These are phyloP conservation scores for Anthopleura sola DNA, from an alignment of 64 coral and sea anemone species.

Conservation along the genomic window DNA sequence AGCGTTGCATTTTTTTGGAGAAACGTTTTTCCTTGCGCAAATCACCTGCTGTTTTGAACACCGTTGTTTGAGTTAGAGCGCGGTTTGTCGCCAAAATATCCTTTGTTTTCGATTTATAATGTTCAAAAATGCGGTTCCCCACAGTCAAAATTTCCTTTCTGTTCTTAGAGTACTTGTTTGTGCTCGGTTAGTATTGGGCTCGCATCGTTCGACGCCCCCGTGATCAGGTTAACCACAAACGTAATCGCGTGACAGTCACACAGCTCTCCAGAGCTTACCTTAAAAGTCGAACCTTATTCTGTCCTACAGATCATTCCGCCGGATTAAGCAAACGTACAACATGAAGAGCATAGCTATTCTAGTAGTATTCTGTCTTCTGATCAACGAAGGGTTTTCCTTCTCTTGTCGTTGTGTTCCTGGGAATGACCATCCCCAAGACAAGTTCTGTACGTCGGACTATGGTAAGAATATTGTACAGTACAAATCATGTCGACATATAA, in stretches of 20 bases:
- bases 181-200: not conserved
- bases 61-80: not conserved
- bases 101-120: not conserved
- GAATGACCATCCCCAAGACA: slow-evolving; percentile 9
- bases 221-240: not conserved
- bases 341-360: slow-evolving; percentile 8
- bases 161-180: not conserved
- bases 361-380: not conserved
- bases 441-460: slow-evolving; percentile 15
- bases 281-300: not conserved
- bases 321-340: not conserved
- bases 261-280: not conserved
- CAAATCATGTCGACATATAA: not conserved
- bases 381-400: not conserved
- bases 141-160: not conserved
- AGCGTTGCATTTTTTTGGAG: not conserved
- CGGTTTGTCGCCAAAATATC: not conserved
- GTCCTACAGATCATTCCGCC: not conserved
- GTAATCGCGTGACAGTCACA: slow-evolving; percentile 13
- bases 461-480: not conserved
- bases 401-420: slow-evolving; percentile 16
- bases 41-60: not conserved
- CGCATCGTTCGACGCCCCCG: no score
- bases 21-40: not conserved
- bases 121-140: not conserved